A percentile compares a stretch with the other conserved stretches of the same genome.
Conservation (phyloP, 1,140 invertebrate species). For the Pseudobourletiella spinata region DNA sequence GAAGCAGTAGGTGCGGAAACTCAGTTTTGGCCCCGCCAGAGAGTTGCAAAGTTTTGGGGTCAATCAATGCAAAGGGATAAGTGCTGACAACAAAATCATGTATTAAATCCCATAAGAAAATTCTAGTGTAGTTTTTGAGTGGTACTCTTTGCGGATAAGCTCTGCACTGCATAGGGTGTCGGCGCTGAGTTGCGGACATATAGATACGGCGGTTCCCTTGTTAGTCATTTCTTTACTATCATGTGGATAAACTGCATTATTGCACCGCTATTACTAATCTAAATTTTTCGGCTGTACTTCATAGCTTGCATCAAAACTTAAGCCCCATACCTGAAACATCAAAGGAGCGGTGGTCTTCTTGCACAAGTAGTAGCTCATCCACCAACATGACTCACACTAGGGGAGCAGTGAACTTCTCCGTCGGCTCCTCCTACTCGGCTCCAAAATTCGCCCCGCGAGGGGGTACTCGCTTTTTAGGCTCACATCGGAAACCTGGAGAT, state of each 20-base stretch:
- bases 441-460: neutral
- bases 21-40: too few relatives aligned
- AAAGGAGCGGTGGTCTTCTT: slow-evolving; percentile 3
- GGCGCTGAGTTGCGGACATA: neutral
- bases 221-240: neutral
- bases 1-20: too few relatives aligned
- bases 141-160: neutral
- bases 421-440: neutral
- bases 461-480: too few relatives aligned
- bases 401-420: neutral
- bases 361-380: slow-evolving; percentile 6
- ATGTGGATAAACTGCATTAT: neutral
- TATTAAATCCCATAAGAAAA: too few relatives aligned
- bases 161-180: too few relatives aligned
- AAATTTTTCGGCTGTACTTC: neutral
- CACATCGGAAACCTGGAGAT: too few relatives aligned
- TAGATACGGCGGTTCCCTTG: neutral
- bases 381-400: slow-evolving; percentile 4
- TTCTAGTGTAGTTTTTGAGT: neutral
- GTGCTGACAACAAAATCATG: too few relatives aligned
- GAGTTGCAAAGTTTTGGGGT: too few relatives aligned
- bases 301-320: neutral
- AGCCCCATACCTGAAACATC: slow-evolving; percentile 1
- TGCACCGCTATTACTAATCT: neutral
- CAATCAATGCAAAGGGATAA: too few relatives aligned